Evolutionary conservation across 1,140 invertebrate genomes (phyloP).

Genomic region (Drosophila tropicalis): DNA sequence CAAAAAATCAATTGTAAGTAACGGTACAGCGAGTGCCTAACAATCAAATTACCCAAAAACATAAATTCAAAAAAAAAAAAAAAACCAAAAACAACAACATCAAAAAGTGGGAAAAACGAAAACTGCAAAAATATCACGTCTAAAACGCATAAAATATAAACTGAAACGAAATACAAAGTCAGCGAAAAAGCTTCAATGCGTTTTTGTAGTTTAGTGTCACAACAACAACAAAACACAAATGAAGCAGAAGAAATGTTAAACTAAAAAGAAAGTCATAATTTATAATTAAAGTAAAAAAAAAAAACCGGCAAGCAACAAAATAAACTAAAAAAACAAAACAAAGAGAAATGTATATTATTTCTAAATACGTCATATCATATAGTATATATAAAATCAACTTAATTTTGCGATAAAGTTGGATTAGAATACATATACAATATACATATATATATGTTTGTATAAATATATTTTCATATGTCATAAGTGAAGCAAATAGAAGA

Average conservation of each 20-base stretch:
- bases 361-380: too few relatives aligned
- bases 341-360: too few relatives aligned
- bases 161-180: constrained; percentile 34
- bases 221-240: background rate
- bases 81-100: too few relatives aligned
- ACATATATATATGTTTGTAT: too few relatives aligned
- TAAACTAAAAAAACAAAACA: constrained; percentile 9
- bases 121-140: constrained; percentile 5
- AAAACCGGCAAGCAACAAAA: background rate
- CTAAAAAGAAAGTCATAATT: constrained; percentile 24
- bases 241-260: background rate
- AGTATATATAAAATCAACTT: background rate
- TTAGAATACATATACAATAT: too few relatives aligned
- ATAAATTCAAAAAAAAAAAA: background rate
- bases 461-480: too few relatives aligned
- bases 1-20: constrained; percentile 77
- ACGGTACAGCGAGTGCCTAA: constrained; percentile 15
- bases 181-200: constrained; percentile 7
- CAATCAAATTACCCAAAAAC: background rate
- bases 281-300: background rate
- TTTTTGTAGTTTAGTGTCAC: constrained; percentile 34
- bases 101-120: background rate
- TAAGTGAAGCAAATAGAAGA: too few relatives aligned
- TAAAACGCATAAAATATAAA: background rate
- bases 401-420: background rate